phyloP scores from a whole-genome alignment of 2,113 vertebrate genomes.

The Cryptotis parvus region DNA sequence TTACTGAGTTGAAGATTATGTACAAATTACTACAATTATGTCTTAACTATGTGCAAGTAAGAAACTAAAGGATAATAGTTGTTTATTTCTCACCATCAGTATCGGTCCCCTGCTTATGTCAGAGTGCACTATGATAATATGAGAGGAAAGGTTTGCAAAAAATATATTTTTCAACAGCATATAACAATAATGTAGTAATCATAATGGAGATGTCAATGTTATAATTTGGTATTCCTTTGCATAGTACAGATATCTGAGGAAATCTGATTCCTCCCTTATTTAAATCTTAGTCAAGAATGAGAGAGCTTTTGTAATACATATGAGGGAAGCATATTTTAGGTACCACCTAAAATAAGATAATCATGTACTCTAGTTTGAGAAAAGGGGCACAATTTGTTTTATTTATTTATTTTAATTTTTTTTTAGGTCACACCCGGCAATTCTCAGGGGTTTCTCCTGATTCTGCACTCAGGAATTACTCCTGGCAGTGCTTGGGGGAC shows the following conservation, averaged over 20 bases:
- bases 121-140: not conserved
- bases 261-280: not conserved
- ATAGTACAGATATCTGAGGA: not conserved
- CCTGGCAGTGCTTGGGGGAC: no score
- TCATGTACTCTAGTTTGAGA: not conserved
- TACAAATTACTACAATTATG: conserved; percentile 78
- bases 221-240: not conserved
- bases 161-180: not conserved
- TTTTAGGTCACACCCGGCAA: no score
- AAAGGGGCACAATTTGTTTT: no score
- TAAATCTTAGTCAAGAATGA: not conserved
- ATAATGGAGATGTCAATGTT: not conserved
- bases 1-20: conserved; percentile 76
- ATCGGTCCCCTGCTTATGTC: conserved; percentile 51
- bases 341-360: not conserved
- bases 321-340: not conserved
- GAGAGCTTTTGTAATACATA: not conserved
- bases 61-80: conserved; percentile 59
- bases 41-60: conserved; percentile 66
- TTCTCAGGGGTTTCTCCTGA: no score
- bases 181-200: not conserved
- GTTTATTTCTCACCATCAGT: conserved; percentile 55
- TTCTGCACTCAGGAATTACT: no score
- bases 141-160: conserved; percentile 39
- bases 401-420: no score